Percentiles rank a stretch among this genome's conserved stretches.
Conservation (phyloP, 2,888 invertebrate species). For the Nesidiocoris tenuis region DNA sequence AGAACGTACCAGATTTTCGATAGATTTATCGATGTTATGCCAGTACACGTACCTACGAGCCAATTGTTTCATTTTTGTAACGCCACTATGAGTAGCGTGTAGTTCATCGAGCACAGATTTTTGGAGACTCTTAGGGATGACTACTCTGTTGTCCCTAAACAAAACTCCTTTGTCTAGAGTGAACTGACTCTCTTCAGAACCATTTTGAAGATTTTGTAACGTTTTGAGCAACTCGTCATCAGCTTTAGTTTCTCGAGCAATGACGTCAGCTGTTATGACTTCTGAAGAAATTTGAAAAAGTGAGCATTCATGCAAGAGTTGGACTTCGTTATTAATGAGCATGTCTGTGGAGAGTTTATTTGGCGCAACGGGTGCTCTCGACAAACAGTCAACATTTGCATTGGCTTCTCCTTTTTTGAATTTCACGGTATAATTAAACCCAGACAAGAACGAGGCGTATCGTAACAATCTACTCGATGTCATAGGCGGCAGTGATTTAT, state of each 20-base stretch:
- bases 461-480: background rate
- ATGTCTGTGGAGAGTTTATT: background rate
- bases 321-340: background rate
- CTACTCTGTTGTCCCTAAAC: slow-evolving; percentile 35
- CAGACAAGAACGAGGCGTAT: slow-evolving; percentile 18
- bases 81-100: slow-evolving; percentile 4
- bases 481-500: slow-evolving; percentile 17
- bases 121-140: slow-evolving; percentile 20
- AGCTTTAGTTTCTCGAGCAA: background rate
- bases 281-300: background rate
- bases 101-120: background rate
- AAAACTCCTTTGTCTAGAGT: slow-evolving; percentile 27
- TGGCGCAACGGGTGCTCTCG: background rate
- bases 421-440: background rate
- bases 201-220: background rate
- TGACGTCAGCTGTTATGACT: background rate
- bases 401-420: slow-evolving; percentile 1
- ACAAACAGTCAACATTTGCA: slow-evolving; percentile 5
- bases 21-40: slow-evolving; percentile 37
- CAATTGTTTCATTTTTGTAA: slow-evolving; percentile 14
- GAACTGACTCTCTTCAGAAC: background rate
- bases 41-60: slow-evolving; percentile 9
- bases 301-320: background rate
- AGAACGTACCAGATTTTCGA: slow-evolving; percentile 49
- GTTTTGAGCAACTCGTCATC: background rate